These are phyloP conservation scores for Aphelinus atriplicis DNA, from an alignment of 1,140 invertebrate genomes.

Conservation along the genomic window DNA sequence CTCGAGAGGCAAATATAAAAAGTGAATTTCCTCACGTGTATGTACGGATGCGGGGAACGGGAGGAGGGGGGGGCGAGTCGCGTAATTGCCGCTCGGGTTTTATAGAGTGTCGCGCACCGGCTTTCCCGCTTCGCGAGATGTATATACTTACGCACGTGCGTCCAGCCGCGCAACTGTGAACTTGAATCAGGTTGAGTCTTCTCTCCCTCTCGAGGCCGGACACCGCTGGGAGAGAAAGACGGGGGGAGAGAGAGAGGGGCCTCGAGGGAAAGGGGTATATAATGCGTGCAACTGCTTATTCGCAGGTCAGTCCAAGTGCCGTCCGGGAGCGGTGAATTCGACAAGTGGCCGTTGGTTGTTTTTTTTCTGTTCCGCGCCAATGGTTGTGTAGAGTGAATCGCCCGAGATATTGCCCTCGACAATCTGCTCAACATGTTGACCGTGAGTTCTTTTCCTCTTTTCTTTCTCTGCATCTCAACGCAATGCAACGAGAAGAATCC, in stretches of 20 bases:
- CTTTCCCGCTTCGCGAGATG: slow-evolving; percentile 1
- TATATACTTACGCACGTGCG: not conserved
- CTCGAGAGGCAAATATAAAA: too few species aligned
- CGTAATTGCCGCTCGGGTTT: too few species aligned
- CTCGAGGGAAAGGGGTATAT: slow-evolving; percentile 20
- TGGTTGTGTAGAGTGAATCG: not conserved
- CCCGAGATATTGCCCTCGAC: not conserved
- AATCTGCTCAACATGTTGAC: slow-evolving; percentile 20
- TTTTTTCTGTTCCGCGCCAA: not conserved
- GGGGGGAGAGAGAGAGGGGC: slow-evolving; percentile 12
- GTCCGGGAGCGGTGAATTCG: slow-evolving; percentile 1
- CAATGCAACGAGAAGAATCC: too few species aligned
- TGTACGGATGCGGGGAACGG: too few species aligned
- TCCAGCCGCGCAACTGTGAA: not conserved
- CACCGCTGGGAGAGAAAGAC: not conserved
- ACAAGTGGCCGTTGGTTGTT: not conserved
- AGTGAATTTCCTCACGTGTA: too few species aligned
- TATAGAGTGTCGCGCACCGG: not conserved
- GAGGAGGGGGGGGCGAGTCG: too few species aligned
- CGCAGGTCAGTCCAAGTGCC: slow-evolving; percentile 25
- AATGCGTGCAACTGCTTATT: slow-evolving; percentile 30
- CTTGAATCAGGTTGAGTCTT: slow-evolving; percentile 29
- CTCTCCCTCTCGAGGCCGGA: not conserved
- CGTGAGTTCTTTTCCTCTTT: slow-evolving; percentile 21
- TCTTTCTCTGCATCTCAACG: too few species aligned